Percentiles rank a stretch among this genome's conserved stretches.
Evolutionary conservation across 2,888 invertebrate species (phyloP).

Genomic region (Tachina lurida): DNA sequence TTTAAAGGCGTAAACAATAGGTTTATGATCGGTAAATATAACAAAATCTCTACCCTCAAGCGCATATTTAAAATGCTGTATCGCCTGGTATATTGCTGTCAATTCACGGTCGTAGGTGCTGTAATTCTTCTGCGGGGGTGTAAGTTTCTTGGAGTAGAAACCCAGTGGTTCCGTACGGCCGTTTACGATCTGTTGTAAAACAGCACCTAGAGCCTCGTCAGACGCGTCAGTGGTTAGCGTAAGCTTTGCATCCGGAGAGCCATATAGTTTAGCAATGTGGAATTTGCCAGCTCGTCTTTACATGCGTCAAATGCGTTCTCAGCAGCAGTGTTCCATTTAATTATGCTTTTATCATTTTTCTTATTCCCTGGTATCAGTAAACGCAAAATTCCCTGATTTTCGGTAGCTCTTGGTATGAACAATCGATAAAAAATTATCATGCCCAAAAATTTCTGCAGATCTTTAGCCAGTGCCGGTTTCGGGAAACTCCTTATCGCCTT

Average conservation of each 20-base stretch:
- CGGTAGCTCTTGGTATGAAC: slow-evolving; percentile 7
- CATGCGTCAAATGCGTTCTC: slow-evolving; percentile 12
- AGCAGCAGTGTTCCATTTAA: no score
- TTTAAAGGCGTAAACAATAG: no score
- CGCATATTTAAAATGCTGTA: no score
- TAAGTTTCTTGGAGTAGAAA: not conserved
- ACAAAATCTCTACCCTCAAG: no score
- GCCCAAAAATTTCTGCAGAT: not conserved
- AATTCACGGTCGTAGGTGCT: slow-evolving; percentile 10
- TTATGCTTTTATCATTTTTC: no score
- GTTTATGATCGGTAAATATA: no score
- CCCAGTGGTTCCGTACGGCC: not conserved
- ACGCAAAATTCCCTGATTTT: slow-evolving; percentile 3
- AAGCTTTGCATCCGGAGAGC: no score
- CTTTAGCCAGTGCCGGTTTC: no score
- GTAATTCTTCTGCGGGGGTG: not conserved
- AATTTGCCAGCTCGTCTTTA: slow-evolving; percentile 14
- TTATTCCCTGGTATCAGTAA: slow-evolving; percentile 19
- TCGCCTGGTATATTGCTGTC: slow-evolving; percentile 13
- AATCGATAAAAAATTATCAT: slow-evolving; percentile 19
- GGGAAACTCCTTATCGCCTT: no score
- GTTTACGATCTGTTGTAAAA: no score
- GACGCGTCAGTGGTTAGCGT: slow-evolving; percentile 28
- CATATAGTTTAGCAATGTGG: slow-evolving; percentile 20
- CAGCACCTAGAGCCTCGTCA: not conserved